Evolutionary conservation across 2,113 vertebrate genomes (phyloP).

Genomic region (Aegypius monachus): DNA sequence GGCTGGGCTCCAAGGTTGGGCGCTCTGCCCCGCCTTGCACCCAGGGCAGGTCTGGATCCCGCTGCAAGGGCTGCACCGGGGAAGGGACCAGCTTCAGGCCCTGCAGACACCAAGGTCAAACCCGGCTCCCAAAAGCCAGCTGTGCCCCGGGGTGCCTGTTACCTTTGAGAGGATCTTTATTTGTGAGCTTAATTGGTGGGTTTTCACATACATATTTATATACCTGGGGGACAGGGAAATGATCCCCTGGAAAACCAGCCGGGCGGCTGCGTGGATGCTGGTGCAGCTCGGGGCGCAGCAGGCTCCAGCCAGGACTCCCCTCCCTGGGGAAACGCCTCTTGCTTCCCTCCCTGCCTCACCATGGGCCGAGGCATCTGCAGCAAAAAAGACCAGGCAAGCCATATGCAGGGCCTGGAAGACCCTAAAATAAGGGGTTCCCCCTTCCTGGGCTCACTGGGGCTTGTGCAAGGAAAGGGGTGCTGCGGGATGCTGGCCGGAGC

Average conservation of each 20-base stretch:
- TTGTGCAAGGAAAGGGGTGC: background rate
- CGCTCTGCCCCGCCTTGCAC: background rate
- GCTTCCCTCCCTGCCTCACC: background rate
- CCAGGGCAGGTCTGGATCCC: background rate
- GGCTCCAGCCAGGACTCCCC: background rate
- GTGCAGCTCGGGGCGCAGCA: background rate
- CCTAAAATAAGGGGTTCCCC: background rate
- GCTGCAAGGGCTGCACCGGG: background rate
- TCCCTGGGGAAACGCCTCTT: background rate
- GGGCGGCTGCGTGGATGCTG: background rate
- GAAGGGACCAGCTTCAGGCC: background rate
- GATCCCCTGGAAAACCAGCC: background rate
- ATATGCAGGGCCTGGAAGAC: fast-evolving
- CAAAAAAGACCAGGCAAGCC: background rate
- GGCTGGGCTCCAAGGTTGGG: background rate
- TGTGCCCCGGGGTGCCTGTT: background rate
- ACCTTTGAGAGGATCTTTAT: background rate
- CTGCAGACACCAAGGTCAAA: background rate
- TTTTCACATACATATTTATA: background rate
- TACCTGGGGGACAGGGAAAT: background rate
- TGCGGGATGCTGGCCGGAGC: fast-evolving
- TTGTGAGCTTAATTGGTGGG: background rate
- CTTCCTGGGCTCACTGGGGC: too few relatives aligned
- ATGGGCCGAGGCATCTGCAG: fast-evolving
- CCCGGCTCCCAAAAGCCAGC: background rate